Conservation (phyloP, 2,113 vertebrate genomes). For the Pomatostomus ruficeps region DNA sequence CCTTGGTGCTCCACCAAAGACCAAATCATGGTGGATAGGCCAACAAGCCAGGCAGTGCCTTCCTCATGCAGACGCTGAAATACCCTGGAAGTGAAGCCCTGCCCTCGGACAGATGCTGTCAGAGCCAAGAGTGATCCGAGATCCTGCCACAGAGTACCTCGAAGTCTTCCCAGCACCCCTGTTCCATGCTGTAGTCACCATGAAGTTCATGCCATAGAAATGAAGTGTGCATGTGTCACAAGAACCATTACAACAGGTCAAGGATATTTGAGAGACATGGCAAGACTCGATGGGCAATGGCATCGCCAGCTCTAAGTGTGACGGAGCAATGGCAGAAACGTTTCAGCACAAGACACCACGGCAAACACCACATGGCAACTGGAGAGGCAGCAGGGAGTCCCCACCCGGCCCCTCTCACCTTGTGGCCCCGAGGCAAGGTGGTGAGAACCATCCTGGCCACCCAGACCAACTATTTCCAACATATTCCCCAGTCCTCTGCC, state of each 20-base stretch:
- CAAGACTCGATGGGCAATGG: accelerated
- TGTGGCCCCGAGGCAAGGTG: accelerated
- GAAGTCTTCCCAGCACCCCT: accelerated
- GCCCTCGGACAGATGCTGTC: accelerated
- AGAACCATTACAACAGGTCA: accelerated
- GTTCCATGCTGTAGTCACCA: accelerated
- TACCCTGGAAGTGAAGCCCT: accelerated
- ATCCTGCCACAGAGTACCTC: not conserved
- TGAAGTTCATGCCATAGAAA: accelerated
- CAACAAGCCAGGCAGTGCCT: not conserved
- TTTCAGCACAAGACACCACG: accelerated
- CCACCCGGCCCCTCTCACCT: accelerated
- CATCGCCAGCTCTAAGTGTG: accelerated
- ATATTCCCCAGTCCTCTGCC: not conserved
- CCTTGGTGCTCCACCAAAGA: not conserved
- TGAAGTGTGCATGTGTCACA: accelerated
- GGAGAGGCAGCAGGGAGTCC: not conserved
- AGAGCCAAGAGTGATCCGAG: accelerated
- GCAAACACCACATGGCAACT: accelerated
- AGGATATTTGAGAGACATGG: not conserved
- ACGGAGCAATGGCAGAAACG: accelerated
- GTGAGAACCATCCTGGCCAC: not conserved
- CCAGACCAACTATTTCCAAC: accelerated
- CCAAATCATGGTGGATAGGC: not conserved
- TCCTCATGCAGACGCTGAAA: accelerated